Evolutionary conservation across 92 coral and sea anemone species (phyloP).

Genomic region (Siderastrea radians): DNA sequence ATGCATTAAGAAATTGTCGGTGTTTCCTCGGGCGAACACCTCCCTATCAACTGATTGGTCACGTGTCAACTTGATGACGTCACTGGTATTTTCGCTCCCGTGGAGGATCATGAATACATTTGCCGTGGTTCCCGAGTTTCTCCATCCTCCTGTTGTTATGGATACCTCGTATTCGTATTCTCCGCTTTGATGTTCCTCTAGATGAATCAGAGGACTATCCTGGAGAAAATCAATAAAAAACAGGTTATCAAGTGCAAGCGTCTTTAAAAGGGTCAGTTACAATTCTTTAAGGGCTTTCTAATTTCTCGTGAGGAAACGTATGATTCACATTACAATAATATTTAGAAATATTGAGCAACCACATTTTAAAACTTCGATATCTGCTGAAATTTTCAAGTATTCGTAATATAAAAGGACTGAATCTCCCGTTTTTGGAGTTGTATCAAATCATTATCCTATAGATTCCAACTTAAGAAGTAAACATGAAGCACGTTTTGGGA

Average conservation of each 20-base stretch:
- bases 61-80: slow-evolving; percentile 26
- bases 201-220: slow-evolving; percentile 17
- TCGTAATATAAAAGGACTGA: no score
- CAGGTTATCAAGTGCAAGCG: not conserved
- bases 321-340: no score
- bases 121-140: slow-evolving; percentile 74
- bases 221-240: not conserved
- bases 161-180: slow-evolving; percentile 66
- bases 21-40: slow-evolving; percentile 64
- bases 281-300: not conserved
- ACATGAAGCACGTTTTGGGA: no score
- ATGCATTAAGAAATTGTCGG: slow-evolving; percentile 61
- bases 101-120: slow-evolving; percentile 67
- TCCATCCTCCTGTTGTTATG: slow-evolving; percentile 76
- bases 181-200: slow-evolving; percentile 16
- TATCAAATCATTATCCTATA: no score
- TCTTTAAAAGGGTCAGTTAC: not conserved
- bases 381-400: no score
- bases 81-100: slow-evolving; percentile 67
- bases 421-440: no score
- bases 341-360: no score
- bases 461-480: no score
- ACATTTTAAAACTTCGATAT: no score
- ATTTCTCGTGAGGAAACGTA: no score
- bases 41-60: not conserved